phyloP scores from a whole-genome alignment of 2,888 invertebrate genomes.

The Napeogenes inachia region DNA sequence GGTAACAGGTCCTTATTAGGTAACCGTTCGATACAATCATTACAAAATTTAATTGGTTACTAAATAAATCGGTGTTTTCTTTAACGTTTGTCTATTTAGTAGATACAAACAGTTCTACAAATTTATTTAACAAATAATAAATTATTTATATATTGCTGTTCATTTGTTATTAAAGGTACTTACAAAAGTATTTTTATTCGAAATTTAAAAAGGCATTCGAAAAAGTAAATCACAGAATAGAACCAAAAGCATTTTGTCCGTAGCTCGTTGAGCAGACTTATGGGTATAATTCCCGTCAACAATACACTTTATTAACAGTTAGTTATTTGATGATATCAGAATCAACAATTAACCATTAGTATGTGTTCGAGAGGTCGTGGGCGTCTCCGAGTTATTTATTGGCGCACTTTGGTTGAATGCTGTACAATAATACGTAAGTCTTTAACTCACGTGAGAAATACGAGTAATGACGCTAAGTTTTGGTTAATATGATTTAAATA shows the following conservation, averaged over 20 bases:
- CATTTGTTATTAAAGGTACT: too few species aligned
- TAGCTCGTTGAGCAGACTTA: conserved; percentile 55
- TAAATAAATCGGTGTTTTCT: not conserved
- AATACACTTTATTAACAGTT: conserved; percentile 75
- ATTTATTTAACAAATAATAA: too few species aligned
- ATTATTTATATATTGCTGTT: too few species aligned
- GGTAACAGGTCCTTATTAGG: conserved; percentile 36
- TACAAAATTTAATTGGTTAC: not conserved
- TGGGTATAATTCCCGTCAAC: conserved; percentile 74
- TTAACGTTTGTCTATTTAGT: too few species aligned
- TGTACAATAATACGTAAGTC: conserved; percentile 49
- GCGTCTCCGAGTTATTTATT: conserved; percentile 57
- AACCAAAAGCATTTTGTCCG: conserved; percentile 35
- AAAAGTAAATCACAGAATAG: conserved; percentile 38
- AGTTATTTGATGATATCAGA: conserved; percentile 73
- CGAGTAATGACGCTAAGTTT: conserved; percentile 35
- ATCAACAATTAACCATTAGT: conserved; percentile 76
- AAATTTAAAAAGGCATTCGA: too few species aligned
- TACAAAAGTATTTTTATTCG: too few species aligned
- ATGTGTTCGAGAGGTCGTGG: conserved; percentile 61
- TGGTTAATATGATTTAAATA: conserved; percentile 11
- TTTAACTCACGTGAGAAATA: conserved; percentile 43
- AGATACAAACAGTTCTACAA: too few species aligned
- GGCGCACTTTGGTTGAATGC: conserved; percentile 41
- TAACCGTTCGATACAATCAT: conserved; percentile 27